A percentile compares a stretch with the other conserved stretches of the same genome.
These are phyloP conservation scores for Bos indicus DNA, from an alignment of 2,113 vertebrate genomes.

Conservation along the genomic window DNA sequence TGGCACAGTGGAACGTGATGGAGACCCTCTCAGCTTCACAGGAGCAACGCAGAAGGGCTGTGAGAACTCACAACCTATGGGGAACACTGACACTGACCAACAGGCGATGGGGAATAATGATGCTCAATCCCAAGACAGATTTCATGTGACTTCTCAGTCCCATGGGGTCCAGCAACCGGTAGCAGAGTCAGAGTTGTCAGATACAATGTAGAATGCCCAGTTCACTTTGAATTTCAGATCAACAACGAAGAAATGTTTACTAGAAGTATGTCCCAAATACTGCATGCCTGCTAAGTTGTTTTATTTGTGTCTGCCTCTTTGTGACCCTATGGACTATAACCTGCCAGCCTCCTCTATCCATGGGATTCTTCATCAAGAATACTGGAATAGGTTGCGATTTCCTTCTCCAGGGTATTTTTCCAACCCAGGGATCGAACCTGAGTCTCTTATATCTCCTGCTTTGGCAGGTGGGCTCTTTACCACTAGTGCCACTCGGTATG, in stretches of 20 bases:
- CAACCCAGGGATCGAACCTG: not conserved
- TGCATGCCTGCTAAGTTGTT: not conserved
- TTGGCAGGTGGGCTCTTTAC: not conserved
- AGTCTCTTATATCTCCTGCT: not conserved
- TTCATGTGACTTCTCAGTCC: not conserved
- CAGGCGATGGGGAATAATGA: not conserved
- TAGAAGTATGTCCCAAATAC: not conserved
- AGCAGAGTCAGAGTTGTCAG: not conserved
- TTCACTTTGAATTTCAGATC: slow-evolving; percentile 3
- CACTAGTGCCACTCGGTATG: not conserved
- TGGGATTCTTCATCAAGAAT: not conserved
- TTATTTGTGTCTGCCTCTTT: not conserved
- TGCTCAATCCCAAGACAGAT: not conserved
- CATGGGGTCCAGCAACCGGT: not conserved
- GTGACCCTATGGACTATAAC: not conserved
- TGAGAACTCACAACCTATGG: not conserved
- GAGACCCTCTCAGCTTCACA: not conserved
- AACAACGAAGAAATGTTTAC: not conserved
- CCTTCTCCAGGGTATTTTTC: not conserved
- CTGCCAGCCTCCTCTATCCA: not conserved
- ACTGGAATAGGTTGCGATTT: not conserved
- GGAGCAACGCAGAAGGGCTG: not conserved
- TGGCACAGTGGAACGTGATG: fast-evolving
- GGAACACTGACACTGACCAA: not conserved
- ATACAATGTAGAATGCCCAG: not conserved